Evolutionary conservation across 2,113 vertebrate species (phyloP), one percentile per base, ranked within the genome.

Genomic region (Nanger granti): DNA sequence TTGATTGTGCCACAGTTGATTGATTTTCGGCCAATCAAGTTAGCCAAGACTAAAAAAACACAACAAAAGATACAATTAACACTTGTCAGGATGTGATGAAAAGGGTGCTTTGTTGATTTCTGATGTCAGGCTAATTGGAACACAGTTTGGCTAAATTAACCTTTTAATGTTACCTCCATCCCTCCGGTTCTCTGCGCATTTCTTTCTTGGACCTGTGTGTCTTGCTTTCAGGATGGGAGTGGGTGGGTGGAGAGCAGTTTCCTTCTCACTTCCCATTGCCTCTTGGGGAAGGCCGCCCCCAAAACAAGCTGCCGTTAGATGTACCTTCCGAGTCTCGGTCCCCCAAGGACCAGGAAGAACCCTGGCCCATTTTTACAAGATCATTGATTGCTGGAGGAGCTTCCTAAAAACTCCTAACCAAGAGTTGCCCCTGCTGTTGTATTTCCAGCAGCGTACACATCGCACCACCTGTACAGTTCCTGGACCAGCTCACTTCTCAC

Each of bases 41-140:
- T 86, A 93, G 18, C 54, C 54, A 90, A 87, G 62, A 94, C 41
- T 17, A 17, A 90, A 59, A 89, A 73, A 88, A 26, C 44, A 92
- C 80, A 95, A 49, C 10, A 29, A 64, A 96, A 88, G 66, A 57
- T 22, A 41, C 44, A 55, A 41, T 69, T 28, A 4, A 1, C 37
- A 47, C 37, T 91, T 34, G 31, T 26, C 69, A 85, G 8, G 37
- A 88, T 24, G 57, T 52, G 44, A 57, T 34, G 3, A n/a, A 82
- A 93, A 86, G 18, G 59, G 31, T 22, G 69, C 24, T 84, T 49
- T 84, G n/a, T 24, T 85, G 57, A 57, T 88, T 52, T 95, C 62
- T 64, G 52, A 57, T 14, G 7, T 13, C 47, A 76, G 79, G 49
- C 24, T 31, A 59, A 31, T 8, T 85, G 28, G 18, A 60, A 22